Evolutionary conservation across 2,888 invertebrate species (phyloP).

Genomic region (Pyrrhosoma nymphula): DNA sequence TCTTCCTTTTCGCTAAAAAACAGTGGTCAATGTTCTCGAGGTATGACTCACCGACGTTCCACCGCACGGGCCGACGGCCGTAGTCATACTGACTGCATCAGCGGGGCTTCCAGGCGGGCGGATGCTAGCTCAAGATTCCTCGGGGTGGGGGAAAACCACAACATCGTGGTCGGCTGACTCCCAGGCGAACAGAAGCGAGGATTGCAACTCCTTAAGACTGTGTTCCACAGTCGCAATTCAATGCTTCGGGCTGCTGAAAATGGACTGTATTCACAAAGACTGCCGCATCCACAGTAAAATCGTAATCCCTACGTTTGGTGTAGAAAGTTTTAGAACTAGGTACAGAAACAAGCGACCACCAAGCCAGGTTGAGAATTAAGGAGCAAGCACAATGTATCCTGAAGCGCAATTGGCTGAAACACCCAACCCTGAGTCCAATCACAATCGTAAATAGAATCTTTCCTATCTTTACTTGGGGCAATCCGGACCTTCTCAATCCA

Average conservation of each 20-base stretch:
- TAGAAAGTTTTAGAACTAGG: no score
- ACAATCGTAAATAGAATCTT: no score
- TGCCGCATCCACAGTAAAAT: not conserved
- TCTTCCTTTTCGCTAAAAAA: not conserved
- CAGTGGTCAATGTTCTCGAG: not conserved
- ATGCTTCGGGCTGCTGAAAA: not conserved
- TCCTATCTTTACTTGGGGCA: no score
- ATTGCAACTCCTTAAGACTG: not conserved
- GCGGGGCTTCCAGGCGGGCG: not conserved
- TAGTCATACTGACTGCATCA: not conserved
- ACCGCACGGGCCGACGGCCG: not conserved
- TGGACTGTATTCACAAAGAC: not conserved
- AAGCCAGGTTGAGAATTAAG: no score
- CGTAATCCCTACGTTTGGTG: no score
- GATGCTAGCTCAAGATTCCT: not conserved
- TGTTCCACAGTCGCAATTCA: no score
- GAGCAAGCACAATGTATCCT: no score
- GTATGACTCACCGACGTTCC: not conserved
- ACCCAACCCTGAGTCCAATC: no score
- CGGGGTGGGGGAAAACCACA: not conserved
- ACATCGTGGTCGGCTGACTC: not conserved
- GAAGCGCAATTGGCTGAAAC: no score
- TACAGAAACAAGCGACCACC: no score
- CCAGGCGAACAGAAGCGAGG: not conserved
- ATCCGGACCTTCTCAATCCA: no score